A percentile compares a stretch with the other conserved stretches of the same genome.
Conservation (phyloP, 2,797 vertebrate species). For the Apodemus agrarius region DNA sequence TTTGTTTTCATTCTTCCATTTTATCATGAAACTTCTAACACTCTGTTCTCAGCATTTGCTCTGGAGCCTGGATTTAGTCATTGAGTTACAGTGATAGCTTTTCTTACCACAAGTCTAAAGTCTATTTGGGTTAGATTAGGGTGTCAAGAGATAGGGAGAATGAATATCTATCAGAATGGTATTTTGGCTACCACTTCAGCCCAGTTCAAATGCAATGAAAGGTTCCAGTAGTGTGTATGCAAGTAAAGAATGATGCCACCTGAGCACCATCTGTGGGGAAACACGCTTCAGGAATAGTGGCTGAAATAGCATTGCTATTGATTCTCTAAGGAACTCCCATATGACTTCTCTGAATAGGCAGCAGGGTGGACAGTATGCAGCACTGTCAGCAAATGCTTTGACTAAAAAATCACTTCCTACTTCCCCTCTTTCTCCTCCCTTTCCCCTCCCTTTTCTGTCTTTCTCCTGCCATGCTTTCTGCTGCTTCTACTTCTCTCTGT, state of each 20-base stretch:
- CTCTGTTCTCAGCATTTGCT: neutral
- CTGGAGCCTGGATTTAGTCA: neutral
- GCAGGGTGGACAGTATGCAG: neutral
- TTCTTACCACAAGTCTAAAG: neutral
- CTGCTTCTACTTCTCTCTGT: neutral
- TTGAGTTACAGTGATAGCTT: neutral
- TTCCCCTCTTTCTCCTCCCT: neutral
- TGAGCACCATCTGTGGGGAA: neutral
- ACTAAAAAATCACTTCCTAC: neutral
- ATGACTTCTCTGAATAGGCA: neutral
- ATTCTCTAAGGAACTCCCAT: neutral
- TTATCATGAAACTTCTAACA: neutral
- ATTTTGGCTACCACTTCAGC: neutral
- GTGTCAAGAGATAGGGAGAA: neutral
- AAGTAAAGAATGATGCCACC: neutral
- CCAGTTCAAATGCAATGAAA: neutral
- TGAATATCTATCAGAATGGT: neutral
- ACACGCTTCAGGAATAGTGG: neutral
- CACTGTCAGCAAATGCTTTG: neutral
- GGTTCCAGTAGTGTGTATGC: neutral
- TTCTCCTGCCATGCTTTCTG: neutral
- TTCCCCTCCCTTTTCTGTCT: neutral
- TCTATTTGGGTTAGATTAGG: neutral
- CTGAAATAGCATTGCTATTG: neutral
- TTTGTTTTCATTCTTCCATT: neutral